Conservation (phyloP, 2,113 vertebrate genomes). For the Clarias magur region DNA sequence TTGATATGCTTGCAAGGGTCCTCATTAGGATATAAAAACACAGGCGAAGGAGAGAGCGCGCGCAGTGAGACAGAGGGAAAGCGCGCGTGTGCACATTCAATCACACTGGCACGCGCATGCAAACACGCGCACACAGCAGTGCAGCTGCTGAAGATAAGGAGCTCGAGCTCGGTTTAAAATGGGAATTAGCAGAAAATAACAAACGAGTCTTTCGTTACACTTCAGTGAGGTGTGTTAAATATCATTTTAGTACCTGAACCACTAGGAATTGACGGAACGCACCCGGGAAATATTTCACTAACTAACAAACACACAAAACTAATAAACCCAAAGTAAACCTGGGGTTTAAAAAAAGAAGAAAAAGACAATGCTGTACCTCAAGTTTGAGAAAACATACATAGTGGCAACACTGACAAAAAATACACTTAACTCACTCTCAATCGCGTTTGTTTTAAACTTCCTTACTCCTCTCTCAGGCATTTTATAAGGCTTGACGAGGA, state of each 20-base stretch:
- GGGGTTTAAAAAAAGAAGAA: not conserved
- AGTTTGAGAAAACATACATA: not conserved
- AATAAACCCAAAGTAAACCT: not conserved
- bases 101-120: not conserved
- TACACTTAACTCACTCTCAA: not conserved
- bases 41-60: not conserved
- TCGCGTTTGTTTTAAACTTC: not conserved
- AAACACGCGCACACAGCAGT: not conserved
- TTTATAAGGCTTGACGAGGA: too few species aligned
- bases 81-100: too few species aligned
- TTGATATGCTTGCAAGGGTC: not conserved
- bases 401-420: not conserved
- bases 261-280: not conserved
- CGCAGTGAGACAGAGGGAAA: not conserved
- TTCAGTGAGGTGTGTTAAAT: slow-evolving; percentile 5
- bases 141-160: not conserved
- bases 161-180: not conserved
- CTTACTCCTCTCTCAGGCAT: not conserved
- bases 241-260: slow-evolving; percentile 8
- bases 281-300: not conserved
- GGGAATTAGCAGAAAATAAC: not conserved
- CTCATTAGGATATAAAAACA: not conserved
- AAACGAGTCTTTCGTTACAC: not conserved
- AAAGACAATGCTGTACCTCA: not conserved
- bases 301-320: slow-evolving; percentile 1